These are phyloP conservation scores for Apotomis capreana DNA, from an alignment of 2,888 invertebrate species.

Conservation along the genomic window DNA sequence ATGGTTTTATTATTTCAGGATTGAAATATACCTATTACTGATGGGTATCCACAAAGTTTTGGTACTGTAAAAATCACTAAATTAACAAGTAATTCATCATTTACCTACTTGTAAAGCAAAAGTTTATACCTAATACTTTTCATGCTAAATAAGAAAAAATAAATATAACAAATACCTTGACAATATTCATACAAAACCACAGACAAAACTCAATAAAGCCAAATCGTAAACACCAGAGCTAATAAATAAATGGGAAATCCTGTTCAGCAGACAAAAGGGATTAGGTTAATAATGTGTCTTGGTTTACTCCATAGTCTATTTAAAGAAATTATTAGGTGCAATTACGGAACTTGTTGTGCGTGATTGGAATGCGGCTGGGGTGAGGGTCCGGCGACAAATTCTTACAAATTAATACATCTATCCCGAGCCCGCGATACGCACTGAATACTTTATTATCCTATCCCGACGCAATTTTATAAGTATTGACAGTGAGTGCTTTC, in stretches of 20 bases:
- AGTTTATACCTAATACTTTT: too few species aligned
- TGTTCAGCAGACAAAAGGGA: constrained; percentile 12
- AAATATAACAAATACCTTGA: too few species aligned
- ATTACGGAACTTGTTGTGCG: constrained; percentile 82
- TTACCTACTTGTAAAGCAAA: too few species aligned
- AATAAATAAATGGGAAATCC: constrained; percentile 8
- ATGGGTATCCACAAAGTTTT: too few species aligned
- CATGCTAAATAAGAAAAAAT: too few species aligned
- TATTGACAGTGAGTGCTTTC: constrained; percentile 63
- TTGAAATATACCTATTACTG: too few species aligned
- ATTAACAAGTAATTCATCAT: too few species aligned
- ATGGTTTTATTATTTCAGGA: too few species aligned
- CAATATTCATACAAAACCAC: not conserved
- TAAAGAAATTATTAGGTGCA: constrained; percentile 83
- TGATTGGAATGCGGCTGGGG: constrained; percentile 78
- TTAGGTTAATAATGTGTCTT: constrained; percentile 37
- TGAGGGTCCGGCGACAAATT: constrained; percentile 81
- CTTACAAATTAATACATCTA: constrained; percentile 84
- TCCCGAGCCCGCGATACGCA: constrained; percentile 74
- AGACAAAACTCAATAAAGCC: not conserved
- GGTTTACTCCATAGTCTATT: constrained; percentile 61
- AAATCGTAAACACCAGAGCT: not conserved
- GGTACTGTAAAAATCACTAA: too few species aligned
- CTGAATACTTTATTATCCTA: constrained; percentile 76
- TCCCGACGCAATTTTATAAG: constrained; percentile 61